phyloP scores from a whole-genome alignment of 2,888 invertebrate genomes.

The Clivina fossor region DNA sequence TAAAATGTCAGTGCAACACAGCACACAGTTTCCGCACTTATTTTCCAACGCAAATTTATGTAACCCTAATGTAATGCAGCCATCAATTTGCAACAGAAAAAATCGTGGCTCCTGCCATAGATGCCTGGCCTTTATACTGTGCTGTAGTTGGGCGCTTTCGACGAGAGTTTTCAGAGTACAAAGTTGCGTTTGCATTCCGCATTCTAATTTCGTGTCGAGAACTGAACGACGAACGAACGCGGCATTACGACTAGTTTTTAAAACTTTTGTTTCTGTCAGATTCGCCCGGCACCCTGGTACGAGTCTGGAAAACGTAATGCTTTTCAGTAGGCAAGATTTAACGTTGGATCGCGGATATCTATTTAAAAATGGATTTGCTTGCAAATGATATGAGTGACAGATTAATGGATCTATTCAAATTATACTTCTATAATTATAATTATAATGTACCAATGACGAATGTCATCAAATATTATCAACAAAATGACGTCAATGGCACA shows the following conservation, averaged over 20 bases:
- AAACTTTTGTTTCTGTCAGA: conserved; percentile 33
- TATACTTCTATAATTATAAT: too few species aligned
- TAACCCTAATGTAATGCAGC: conserved; percentile 7
- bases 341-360: conserved; percentile 7
- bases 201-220: conserved; percentile 24
- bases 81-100: conserved; percentile 15
- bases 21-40: background rate
- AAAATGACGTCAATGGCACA: too few species aligned
- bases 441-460: too few species aligned
- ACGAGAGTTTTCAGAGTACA: conserved; percentile 32
- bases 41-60: conserved; percentile 1
- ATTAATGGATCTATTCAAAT: too few species aligned
- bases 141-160: background rate
- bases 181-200: conserved; percentile 32
- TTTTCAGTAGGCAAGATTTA: conserved; percentile 25
- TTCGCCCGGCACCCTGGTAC: too few species aligned
- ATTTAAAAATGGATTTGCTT: background rate
- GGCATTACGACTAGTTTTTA: conserved; percentile 26
- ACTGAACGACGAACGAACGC: conserved; percentile 7
- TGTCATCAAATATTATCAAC: too few species aligned
- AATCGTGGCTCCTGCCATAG: too few species aligned
- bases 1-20: background rate
- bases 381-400: too few species aligned
- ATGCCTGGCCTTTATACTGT: too few species aligned
- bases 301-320: conserved; percentile 25